These are phyloP conservation scores for Anomalospiza imberbis DNA, from an alignment of 2,797 vertebrate genomes.

Conservation along the genomic window DNA sequence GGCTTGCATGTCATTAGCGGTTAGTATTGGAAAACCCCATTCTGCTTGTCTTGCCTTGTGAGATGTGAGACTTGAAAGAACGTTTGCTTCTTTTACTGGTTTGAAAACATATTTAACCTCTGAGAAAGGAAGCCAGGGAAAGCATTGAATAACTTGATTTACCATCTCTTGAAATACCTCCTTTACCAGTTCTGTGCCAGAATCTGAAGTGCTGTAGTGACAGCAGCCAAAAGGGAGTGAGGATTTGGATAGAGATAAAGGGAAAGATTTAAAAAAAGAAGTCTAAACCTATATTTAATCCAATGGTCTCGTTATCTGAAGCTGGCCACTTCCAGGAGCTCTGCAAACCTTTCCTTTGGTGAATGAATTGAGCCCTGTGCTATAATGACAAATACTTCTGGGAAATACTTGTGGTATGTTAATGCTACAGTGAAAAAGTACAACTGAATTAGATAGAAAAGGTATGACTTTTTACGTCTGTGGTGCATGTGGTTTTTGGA, in stretches of 20 bases:
- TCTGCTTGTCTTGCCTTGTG: constrained; percentile 24
- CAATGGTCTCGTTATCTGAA: constrained; percentile 30
- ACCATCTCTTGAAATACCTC: constrained; percentile 59
- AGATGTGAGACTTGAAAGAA: constrained; percentile 45
- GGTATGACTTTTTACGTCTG: neutral
- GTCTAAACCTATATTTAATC: constrained; percentile 59
- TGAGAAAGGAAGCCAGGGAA: constrained; percentile 49
- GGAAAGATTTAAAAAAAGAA: constrained; percentile 53
- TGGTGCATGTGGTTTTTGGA: neutral
- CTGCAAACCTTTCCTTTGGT: constrained; percentile 22
- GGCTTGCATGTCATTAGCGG: neutral
- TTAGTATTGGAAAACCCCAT: neutral
- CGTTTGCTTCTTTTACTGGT: constrained; percentile 43
- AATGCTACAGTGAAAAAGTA: neutral
- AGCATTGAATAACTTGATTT: constrained; percentile 45
- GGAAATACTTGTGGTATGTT: neutral
- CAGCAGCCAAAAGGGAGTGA: constrained; percentile 54
- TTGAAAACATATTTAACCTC: constrained; percentile 59
- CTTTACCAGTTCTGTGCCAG: constrained; percentile 50
- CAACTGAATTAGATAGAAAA: neutral
- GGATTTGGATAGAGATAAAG: constrained; percentile 60
- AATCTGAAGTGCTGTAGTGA: constrained; percentile 51
- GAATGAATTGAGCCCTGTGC: constrained; percentile 31
- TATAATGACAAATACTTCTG: constrained; percentile 12
- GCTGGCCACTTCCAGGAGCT: constrained; percentile 48